Base-by-base conservation (phyloP, 2,888 invertebrate genomes). In the Thymelicus sylvestris region DNA sequence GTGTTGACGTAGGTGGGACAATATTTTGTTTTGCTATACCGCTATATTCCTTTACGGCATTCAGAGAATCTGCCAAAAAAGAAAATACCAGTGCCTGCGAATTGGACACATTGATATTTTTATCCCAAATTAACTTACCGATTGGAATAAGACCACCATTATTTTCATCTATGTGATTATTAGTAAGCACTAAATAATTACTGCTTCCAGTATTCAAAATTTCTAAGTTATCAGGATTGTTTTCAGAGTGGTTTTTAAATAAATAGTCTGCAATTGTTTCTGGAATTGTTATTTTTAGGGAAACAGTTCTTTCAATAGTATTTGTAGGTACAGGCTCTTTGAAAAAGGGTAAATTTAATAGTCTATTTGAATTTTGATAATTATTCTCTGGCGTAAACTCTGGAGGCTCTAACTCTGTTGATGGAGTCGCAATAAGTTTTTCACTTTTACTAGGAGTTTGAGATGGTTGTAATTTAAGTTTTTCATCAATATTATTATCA, bases 31-130 rank as follows among this genome's bases (percentile, higher is more conserved):
- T 86, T 73, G 86, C 88, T 64, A 86, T 83, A 74, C 89, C 89
- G 74, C 82, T 88, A 75, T 92, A 91, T 77, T 89, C 87, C 78
- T 90, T 92, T 38, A 91, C 93, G 70, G 86, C 85, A 76, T 92
- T 93, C 72, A 93, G 85, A 44, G 93, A 92, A 79, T 92, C 92
- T 67, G 91, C 87, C 81, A 93, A 82, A 75, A 93, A 85, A 31
- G 91, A 91, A 79, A 90, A 90, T 81, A 92, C 91, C 83, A 93
- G 80, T 73, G 90, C 92, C 90, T 93, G 93, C 86, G 93, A 92
- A 93, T 89, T 83, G 84, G 92, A 93, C 89, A 91, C 79, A 74
- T 88, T 89, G 67, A 85, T 79, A 74, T 84, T 84, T 85, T 90
- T 88, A 84, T 86, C 85, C 73, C 82, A 82, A 44, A 85, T 82